Evolutionary conservation across 2,797 vertebrate genomes (phyloP), one percentile per base, ranked within the genome.

Genomic region (Bryconaethiops microstoma): DNA sequence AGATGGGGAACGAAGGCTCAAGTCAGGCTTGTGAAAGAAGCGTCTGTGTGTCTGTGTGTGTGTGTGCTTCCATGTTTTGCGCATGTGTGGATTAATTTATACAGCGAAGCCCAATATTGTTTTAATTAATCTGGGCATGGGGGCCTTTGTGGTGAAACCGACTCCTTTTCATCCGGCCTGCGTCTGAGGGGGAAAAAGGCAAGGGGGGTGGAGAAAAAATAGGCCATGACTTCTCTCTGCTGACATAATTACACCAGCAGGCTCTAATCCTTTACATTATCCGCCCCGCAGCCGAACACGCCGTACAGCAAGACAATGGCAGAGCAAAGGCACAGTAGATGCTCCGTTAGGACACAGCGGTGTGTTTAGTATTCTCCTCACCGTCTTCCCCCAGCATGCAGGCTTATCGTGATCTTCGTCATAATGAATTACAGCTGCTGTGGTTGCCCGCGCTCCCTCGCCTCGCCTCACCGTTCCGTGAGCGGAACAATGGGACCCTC

Each of bases 61-160:
- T 4, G 35, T n/a, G 14, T 6, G 54, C 62, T 42, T 80, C 23
- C 65, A 52, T 52, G 54, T 68, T 77, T 59, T 72, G 74, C 40
- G 65, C 52, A 59, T 79, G 68, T 74, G 69, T 77, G 80, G 23
- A 70, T 74, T 67, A 78, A 86, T 85, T 76, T 77, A 83, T 82
- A 82, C 77, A 54, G 55, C 60, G 16, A 70, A 29, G 71, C 64
- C 74, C 82, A 71, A 78, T 84, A 78, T 85, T 88, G 85, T 85
- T 84, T 85, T 84, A 88, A 88, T 86, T 83, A 87, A 86, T 87
- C 82, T 79, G 77, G 70, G 60, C 74, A 74, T 76, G 60, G 84
- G 76, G 79, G 63, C 68, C 57, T 63, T 62, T 76, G 76, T 78
- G 50, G 69, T 75, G 80, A 70, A 82, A 82, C 76, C 19, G 74